A percentile compares a stretch with the other conserved stretches of the same genome.
Conservation (phyloP, 2,888 invertebrate species). For the Trachelus tabidus region DNA sequence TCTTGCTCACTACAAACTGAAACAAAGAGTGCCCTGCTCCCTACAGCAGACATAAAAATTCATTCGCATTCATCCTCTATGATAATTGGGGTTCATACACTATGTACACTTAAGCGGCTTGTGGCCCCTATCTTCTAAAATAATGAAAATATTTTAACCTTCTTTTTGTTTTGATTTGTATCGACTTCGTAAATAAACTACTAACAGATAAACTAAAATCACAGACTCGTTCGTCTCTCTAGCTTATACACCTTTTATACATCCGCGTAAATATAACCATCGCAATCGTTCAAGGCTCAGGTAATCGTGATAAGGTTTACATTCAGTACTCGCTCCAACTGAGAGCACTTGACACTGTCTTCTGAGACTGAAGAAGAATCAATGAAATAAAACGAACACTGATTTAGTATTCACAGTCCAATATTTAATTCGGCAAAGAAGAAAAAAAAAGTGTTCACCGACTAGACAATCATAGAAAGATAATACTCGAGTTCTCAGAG, state of each 20-base stretch:
- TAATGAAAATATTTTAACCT: conserved; percentile 8
- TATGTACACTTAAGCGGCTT: conserved; percentile 33
- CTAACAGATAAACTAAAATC: conserved; percentile 47
- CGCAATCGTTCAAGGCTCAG: background rate
- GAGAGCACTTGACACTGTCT: background rate
- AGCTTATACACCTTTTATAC: conserved; percentile 1
- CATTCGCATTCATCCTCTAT: conserved; percentile 14
- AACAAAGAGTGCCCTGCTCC: conserved; percentile 11
- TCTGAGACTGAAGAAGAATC: background rate
- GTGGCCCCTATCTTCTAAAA: conserved; percentile 26
- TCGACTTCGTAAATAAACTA: conserved; percentile 15
- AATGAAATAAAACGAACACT: background rate
- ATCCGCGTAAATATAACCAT: conserved; percentile 15
- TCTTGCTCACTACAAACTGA: background rate
- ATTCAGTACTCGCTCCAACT: background rate
- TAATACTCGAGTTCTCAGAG: background rate
- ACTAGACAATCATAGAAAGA: background rate
- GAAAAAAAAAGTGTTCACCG: background rate
- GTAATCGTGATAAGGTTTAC: background rate
- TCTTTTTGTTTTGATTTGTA: conserved; percentile 9
- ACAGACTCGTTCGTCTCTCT: conserved; percentile 37
- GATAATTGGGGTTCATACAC: conserved; percentile 30
- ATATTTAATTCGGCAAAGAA: background rate
- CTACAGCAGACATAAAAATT: conserved; percentile 20
- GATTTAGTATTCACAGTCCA: background rate